Conservation (phyloP, 2,113 vertebrate genomes). For the Siniperca knerii region DNA sequence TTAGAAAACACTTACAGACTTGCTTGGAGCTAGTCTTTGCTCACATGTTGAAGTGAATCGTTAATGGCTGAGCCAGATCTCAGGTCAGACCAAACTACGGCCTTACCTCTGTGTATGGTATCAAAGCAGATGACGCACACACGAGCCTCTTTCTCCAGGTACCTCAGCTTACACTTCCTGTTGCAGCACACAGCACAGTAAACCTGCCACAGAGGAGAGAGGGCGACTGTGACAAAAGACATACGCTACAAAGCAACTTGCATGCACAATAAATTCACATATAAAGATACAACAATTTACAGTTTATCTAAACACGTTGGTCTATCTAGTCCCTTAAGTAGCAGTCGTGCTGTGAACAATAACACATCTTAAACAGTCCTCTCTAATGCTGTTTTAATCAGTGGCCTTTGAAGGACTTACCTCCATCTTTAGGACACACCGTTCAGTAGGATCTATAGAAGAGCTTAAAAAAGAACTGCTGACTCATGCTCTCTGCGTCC, state of each 20-base stretch:
- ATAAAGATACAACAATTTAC: background rate
- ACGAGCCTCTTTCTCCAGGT: slow-evolving; percentile 96
- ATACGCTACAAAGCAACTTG: background rate
- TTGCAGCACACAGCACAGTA: slow-evolving; percentile 95
- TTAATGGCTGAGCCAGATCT: background rate
- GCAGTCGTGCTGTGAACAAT: slow-evolving; percentile 18
- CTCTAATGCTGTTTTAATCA: slow-evolving; percentile 61
- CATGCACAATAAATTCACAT: background rate
- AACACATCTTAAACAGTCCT: slow-evolving; percentile 24
- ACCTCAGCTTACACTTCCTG: slow-evolving; percentile 92
- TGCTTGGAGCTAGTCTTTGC: background rate
- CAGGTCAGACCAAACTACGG: background rate
- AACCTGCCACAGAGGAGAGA: slow-evolving; percentile 84
- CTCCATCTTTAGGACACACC: slow-evolving; percentile 39
- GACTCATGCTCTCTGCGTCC: slow-evolving; percentile 62
- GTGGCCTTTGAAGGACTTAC: slow-evolving; percentile 51
- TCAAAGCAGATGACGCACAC: slow-evolving; percentile 93
- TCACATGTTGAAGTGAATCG: background rate
- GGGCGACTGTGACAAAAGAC: background rate
- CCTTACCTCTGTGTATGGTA: slow-evolving; percentile 92
- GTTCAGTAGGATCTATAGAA: slow-evolving; percentile 52
- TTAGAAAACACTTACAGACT: too few species aligned
- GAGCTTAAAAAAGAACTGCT: slow-evolving; percentile 69
- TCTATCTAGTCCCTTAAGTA: background rate
- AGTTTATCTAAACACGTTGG: background rate